Percentiles rank a stretch among this genome's conserved stretches.
phyloP scores from a whole-genome alignment of 2,113 vertebrate genomes.

The Neogale vison region DNA sequence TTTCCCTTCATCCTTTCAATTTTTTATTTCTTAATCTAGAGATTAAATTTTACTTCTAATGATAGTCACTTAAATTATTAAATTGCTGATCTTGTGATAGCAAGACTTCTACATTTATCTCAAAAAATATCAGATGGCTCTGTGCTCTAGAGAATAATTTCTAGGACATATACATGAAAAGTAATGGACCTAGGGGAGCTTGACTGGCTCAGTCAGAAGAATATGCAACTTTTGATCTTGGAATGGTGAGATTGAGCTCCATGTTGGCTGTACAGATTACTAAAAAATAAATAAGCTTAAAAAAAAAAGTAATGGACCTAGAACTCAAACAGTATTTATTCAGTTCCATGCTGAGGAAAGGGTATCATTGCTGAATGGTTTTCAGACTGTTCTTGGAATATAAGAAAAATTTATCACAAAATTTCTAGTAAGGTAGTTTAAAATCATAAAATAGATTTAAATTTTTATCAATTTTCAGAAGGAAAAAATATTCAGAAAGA shows the following conservation, averaged over 20 bases:
- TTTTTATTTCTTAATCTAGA: constrained; percentile 14
- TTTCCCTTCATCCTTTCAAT: neutral
- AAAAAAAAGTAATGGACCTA: neutral
- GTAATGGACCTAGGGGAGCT: neutral
- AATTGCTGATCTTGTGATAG: constrained; percentile 5
- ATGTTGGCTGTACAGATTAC: neutral
- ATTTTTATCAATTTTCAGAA: neutral
- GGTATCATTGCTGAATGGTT: neutral
- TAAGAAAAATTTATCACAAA: constrained; percentile 23
- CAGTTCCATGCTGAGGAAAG: neutral
- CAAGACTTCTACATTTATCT: neutral
- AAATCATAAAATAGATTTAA: constrained; percentile 18
- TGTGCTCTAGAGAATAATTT: neutral
- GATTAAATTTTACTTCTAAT: neutral
- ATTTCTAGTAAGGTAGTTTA: constrained; percentile 39
- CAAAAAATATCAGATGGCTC: neutral
- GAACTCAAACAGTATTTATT: neutral
- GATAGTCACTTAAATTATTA: neutral
- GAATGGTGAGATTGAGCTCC: neutral
- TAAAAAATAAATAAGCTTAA: neutral
- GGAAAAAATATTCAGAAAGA: constrained; percentile 3
- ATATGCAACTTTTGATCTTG: neutral
- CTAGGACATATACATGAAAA: neutral
- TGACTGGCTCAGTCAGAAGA: neutral
- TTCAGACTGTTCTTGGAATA: constrained; percentile 26